Evolutionary conservation across 2,113 vertebrate species (phyloP).

Genomic region (Notechis scutatus): DNA sequence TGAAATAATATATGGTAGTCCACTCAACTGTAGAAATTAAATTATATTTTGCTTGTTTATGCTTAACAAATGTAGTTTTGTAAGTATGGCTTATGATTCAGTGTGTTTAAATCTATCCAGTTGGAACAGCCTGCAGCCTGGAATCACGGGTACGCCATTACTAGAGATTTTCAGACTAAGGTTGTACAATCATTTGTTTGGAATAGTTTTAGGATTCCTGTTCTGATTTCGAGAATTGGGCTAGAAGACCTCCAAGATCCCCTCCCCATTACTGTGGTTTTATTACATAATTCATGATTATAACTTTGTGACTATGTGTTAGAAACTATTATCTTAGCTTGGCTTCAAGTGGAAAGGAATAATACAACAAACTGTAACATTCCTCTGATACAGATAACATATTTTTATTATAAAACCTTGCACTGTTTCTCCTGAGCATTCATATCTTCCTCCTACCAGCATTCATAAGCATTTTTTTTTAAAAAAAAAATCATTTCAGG

Average conservation of each 20-base stretch:
- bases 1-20: background rate
- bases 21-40: background rate
- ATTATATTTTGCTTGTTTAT: background rate
- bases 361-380: background rate
- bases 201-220: background rate
- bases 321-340: background rate
- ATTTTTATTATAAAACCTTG: background rate
- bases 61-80: background rate
- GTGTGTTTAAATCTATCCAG: background rate
- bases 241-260: background rate
- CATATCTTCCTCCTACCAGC: background rate
- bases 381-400: background rate
- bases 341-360: background rate
- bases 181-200: background rate
- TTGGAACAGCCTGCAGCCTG: background rate
- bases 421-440: background rate
- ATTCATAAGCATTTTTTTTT: background rate
- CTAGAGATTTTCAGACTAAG: background rate
- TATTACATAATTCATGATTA: background rate
- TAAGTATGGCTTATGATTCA: background rate
- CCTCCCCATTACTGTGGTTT: background rate
- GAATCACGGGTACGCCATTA: background rate
- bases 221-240: background rate
- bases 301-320: background rate
- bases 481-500: slow-evolving; percentile 61